Percentiles rank a stretch among this genome's conserved stretches.
phyloP scores from a whole-genome alignment of 2,888 invertebrate species.

The Neoaliturus tenellus region DNA sequence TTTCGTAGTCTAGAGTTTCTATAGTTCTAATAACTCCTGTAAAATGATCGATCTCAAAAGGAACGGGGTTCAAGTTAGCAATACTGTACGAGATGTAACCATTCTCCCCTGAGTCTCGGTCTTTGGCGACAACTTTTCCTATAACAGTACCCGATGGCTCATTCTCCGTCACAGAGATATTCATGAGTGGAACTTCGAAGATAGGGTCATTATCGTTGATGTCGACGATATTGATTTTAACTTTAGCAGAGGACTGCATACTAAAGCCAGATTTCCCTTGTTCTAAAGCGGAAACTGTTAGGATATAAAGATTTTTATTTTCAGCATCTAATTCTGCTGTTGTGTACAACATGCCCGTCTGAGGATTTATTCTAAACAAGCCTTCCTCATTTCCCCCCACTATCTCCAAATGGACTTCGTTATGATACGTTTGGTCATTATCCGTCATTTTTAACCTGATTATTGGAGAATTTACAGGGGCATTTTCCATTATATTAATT shows the following conservation, averaged over 20 bases:
- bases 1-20: constrained; percentile 90
- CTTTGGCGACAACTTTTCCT: constrained; percentile 89
- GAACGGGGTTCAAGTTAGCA: constrained; percentile 91
- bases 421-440: not conserved
- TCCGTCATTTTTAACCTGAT: constrained; percentile 36
- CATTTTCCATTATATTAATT: constrained; percentile 34
- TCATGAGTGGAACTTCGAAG: constrained; percentile 33
- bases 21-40: constrained; percentile 90
- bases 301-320: constrained; percentile 38
- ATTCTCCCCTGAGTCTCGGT: constrained; percentile 94
- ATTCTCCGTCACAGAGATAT: constrained; percentile 88
- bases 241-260: constrained; percentile 52
- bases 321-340: constrained; percentile 31
- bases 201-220: constrained; percentile 53
- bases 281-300: constrained; percentile 47
- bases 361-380: constrained; percentile 33
- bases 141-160: constrained; percentile 90
- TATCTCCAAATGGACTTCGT: constrained; percentile 44
- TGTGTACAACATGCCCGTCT: constrained; percentile 52
- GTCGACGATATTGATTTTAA: constrained; percentile 50
- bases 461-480: constrained; percentile 44
- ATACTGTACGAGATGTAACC: constrained; percentile 96
- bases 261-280: constrained; percentile 33
- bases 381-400: constrained; percentile 43
- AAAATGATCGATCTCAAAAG: constrained; percentile 97